These are phyloP conservation scores for Himalopsyche phryganea DNA, from an alignment of 1,140 invertebrate species.

Conservation along the genomic window DNA sequence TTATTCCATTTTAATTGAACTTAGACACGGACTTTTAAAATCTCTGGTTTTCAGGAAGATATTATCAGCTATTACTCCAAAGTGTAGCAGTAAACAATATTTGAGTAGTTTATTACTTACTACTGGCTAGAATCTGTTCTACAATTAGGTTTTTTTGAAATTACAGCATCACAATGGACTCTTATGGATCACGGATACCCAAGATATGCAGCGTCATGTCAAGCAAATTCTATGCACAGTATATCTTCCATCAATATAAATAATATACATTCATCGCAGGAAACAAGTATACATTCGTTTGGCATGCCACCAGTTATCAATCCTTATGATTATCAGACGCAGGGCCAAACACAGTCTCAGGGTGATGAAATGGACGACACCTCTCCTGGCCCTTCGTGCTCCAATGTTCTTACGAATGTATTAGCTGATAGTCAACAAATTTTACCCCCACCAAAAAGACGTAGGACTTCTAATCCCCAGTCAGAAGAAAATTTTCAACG, in stretches of 20 bases:
- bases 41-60: no score
- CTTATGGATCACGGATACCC: conserved; percentile 65
- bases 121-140: no score
- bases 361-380: conserved; percentile 31
- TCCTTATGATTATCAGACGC: conserved; percentile 15
- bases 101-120: no score
- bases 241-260: conserved; percentile 17
- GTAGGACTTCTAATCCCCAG: conserved; percentile 66
- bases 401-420: conserved; percentile 36
- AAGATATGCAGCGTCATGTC: conserved; percentile 59
- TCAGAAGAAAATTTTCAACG: conserved; percentile 74
- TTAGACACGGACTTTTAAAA: no score
- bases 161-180: conserved; percentile 69
- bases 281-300: conserved; percentile 1
- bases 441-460: conserved; percentile 49
- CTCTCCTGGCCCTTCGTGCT: conserved; percentile 45
- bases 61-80: no score
- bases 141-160: conserved; percentile 1
- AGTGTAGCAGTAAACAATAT: no score
- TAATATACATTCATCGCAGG: conserved; percentile 12
- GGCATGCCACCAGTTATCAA: conserved; percentile 19
- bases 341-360: conserved; percentile 7
- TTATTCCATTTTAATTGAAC: no score
- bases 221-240: conserved; percentile 46
- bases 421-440: conserved; percentile 31